Percentiles rank a stretch among this genome's conserved stretches.
phyloP scores from a whole-genome alignment of 2,797 vertebrate genomes.

The Acrossocheilus fasciatus region DNA sequence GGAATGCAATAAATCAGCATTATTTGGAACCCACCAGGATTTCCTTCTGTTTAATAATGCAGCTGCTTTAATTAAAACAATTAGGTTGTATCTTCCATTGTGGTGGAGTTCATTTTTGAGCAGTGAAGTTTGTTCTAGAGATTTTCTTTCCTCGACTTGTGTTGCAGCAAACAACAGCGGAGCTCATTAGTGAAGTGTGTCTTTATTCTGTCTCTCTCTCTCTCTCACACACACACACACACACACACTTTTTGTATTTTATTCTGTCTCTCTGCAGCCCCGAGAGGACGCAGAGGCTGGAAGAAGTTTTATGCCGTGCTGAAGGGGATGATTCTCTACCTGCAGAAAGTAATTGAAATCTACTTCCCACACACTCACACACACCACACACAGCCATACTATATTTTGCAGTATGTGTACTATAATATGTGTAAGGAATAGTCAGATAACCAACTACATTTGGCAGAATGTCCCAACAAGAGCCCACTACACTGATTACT shows the following conservation, averaged over 20 bases:
- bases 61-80: constrained; percentile 13
- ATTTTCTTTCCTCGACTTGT: constrained; percentile 36
- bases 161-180: constrained; percentile 28
- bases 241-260: constrained; percentile 3
- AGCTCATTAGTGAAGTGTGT: constrained; percentile 48
- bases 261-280: constrained; percentile 77
- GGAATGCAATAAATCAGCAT: constrained; percentile 16
- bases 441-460: background rate
- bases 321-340: constrained; percentile 95
- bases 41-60: constrained; percentile 24
- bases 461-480: too few relatives aligned
- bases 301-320: constrained; percentile 99
- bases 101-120: constrained; percentile 1
- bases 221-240: background rate
- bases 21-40: background rate
- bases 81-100: background rate
- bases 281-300: constrained; percentile 95
- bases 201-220: constrained; percentile 29
- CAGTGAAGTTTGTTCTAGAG: background rate
- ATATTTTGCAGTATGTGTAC: constrained; percentile 13
- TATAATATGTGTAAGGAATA: background rate
- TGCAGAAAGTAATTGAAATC: constrained; percentile 89
- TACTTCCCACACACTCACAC: constrained; percentile 51
- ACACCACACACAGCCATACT: constrained; percentile 13
- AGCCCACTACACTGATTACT: background rate